Evolutionary conservation across 2,113 vertebrate genomes (phyloP).

Genomic region (Oncorhynchus nerka): DNA sequence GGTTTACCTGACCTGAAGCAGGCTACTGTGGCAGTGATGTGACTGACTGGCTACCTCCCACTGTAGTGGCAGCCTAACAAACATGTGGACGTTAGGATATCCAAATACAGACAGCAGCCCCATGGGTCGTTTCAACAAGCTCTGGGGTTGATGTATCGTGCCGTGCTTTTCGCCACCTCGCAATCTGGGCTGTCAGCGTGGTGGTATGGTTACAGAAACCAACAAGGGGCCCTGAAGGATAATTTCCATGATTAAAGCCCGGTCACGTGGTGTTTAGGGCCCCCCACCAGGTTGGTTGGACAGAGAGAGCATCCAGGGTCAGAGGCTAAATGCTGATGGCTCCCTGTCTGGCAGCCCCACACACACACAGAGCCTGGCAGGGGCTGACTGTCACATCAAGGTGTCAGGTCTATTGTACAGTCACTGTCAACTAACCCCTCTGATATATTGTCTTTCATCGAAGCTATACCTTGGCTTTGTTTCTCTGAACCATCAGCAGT

Average conservation of each 20-base stretch:
- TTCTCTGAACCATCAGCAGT: too few relatives aligned
- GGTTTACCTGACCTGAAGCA: slow-evolving; percentile 51
- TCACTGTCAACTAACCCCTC: too few relatives aligned
- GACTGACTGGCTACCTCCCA: neutral
- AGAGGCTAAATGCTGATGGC: neutral
- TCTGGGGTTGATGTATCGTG: neutral
- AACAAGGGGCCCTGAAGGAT: neutral
- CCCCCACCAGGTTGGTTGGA: neutral
- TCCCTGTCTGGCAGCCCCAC: slow-evolving; percentile 47
- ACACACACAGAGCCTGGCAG: too few relatives aligned
- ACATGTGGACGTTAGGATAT: too few relatives aligned
- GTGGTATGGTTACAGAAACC: slow-evolving; percentile 28
- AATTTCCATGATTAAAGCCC: slow-evolving; percentile 13
- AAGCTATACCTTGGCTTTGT: too few relatives aligned
- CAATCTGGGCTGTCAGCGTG: slow-evolving; percentile 28
- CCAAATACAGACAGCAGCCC: too few relatives aligned
- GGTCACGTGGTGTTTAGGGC: neutral
- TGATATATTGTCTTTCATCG: too few relatives aligned
- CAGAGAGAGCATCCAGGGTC: neutral
- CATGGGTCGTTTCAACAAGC: neutral
- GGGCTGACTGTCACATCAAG: too few relatives aligned
- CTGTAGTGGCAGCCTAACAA: neutral
- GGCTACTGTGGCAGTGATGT: neutral
- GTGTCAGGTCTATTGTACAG: too few relatives aligned
- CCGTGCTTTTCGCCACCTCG: slow-evolving; percentile 1